Conservation (phyloP, 1,140 invertebrate species). For the Orchesella cincta region DNA sequence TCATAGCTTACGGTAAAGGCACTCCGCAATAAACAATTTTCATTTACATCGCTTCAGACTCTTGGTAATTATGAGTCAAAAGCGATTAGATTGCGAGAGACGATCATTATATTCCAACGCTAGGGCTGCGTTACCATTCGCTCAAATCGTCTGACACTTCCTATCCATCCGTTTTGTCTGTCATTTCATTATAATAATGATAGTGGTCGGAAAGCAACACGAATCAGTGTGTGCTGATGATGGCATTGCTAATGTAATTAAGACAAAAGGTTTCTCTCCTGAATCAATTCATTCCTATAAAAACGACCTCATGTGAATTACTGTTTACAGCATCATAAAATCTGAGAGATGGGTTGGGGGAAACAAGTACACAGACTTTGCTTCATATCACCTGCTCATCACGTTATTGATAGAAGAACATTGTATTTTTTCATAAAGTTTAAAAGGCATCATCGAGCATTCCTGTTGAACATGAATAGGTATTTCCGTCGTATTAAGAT, state of each 20-base stretch:
- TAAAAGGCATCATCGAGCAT: too few relatives aligned
- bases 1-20: too few relatives aligned
- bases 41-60: too few relatives aligned
- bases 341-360: neutral
- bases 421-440: too few relatives aligned
- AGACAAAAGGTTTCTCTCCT: constrained; percentile 12
- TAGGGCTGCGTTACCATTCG: too few relatives aligned
- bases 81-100: too few relatives aligned
- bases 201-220: too few relatives aligned
- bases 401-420: neutral
- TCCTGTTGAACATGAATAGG: too few relatives aligned
- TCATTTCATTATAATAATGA: constrained; percentile 10
- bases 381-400: neutral
- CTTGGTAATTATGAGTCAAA: too few relatives aligned
- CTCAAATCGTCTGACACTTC: neutral
- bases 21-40: too few relatives aligned
- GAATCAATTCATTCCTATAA: constrained; percentile 11
- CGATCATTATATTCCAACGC: too few relatives aligned
- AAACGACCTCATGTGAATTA: constrained; percentile 9
- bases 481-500: too few relatives aligned
- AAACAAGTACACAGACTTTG: neutral
- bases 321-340: neutral
- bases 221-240: neutral
- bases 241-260: constrained; percentile 16
- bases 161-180: neutral